Conservation (phyloP, 2,888 invertebrate species). For the Oegoconia quadripuncta region DNA sequence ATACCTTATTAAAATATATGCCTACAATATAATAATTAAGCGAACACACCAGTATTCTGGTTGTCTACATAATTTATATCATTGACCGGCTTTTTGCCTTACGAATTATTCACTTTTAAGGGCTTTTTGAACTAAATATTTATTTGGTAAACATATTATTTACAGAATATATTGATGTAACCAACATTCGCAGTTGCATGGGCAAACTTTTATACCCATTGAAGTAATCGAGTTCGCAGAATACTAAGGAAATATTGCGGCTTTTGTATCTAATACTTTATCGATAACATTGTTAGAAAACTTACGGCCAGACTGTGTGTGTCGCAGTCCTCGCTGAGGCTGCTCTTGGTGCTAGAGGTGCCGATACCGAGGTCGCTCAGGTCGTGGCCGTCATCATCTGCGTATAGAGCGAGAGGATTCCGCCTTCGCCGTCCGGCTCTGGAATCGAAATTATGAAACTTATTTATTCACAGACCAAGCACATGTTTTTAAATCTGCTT, state of each 20-base stretch:
- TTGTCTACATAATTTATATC: no score
- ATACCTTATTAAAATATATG: no score
- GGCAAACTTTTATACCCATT: background rate
- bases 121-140: no score
- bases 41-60: no score
- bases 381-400: constrained; percentile 90
- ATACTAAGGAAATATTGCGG: constrained; percentile 1
- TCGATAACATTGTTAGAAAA: constrained; percentile 19
- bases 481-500: no score
- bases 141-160: constrained; percentile 8
- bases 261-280: background rate
- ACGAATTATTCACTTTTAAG: no score
- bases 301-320: constrained; percentile 82
- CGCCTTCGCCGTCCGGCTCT: constrained; percentile 73
- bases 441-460: constrained; percentile 23
- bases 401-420: constrained; percentile 84
- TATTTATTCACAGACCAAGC: background rate
- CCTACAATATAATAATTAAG: no score
- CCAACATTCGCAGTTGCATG: constrained; percentile 3
- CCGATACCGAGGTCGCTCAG: constrained; percentile 90
- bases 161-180: constrained; percentile 6
- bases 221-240: constrained; percentile 9
- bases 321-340: constrained; percentile 82
- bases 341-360: constrained; percentile 82
- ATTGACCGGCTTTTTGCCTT: no score